Conservation (phyloP, 2,797 vertebrate species). For the Pangasius larnaudii region DNA sequence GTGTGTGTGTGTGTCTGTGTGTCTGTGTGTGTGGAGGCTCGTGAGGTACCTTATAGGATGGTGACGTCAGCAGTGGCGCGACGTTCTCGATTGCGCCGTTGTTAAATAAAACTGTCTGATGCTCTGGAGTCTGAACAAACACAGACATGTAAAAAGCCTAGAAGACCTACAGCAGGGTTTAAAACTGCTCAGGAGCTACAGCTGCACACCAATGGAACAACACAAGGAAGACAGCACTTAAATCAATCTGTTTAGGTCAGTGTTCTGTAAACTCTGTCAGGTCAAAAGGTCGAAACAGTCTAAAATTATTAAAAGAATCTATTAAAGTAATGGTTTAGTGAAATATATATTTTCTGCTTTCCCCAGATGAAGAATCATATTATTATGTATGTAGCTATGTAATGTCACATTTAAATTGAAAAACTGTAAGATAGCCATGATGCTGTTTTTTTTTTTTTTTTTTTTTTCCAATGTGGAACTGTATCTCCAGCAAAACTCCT, state of each 20-base stretch:
- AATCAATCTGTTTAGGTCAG: background rate
- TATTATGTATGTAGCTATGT: too few species aligned
- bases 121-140: conserved; percentile 88
- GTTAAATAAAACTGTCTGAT: conserved; percentile 96
- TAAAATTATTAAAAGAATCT: background rate
- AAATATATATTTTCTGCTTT: background rate
- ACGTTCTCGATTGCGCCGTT: conserved; percentile 96
- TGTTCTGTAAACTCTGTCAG: background rate
- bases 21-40: background rate
- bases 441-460: too few species aligned
- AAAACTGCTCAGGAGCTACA: background rate
- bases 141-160: background rate
- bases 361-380: too few species aligned
- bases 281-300: background rate
- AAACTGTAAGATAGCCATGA: too few species aligned
- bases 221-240: background rate
- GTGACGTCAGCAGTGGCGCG: conserved; percentile 89
- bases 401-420: too few species aligned
- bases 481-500: background rate
- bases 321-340: background rate
- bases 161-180: background rate
- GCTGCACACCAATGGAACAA: background rate
- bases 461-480: too few species aligned
- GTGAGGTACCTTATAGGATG: conserved; percentile 70
- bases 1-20: background rate